Evolutionary conservation across 2,113 vertebrate genomes (phyloP).

Genomic region (Malurus melanocephalus): DNA sequence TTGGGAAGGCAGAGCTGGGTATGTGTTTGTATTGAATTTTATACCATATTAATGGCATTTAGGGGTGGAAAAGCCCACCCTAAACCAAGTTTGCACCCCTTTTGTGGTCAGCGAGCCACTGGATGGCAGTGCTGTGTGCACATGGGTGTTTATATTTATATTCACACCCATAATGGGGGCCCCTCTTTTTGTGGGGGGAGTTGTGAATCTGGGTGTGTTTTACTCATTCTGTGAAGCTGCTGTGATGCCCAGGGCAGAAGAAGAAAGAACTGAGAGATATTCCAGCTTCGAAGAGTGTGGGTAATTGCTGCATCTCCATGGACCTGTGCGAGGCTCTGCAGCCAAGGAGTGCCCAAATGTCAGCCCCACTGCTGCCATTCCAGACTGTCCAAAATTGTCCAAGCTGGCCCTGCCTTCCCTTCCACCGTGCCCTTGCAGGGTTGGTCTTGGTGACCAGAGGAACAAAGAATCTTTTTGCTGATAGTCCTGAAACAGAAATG

Average conservation of each 20-base stretch:
- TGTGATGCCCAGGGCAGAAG: not conserved
- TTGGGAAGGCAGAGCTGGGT: not conserved
- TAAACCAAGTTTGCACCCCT: not conserved
- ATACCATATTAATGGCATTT: not conserved
- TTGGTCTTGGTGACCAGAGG: not conserved
- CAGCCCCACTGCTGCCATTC: accelerated
- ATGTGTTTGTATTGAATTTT: not conserved
- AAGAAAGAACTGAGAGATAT: not conserved
- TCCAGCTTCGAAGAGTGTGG: accelerated
- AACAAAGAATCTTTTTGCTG: not conserved
- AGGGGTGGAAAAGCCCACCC: not conserved
- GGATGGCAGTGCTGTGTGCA: constrained; percentile 56
- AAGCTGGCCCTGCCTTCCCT: not conserved
- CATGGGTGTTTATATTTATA: accelerated
- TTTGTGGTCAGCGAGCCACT: constrained; percentile 6
- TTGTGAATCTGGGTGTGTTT: not conserved
- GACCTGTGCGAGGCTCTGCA: accelerated
- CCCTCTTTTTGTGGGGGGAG: accelerated
- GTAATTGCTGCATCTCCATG: not conserved
- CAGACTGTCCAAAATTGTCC: not conserved
- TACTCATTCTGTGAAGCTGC: not conserved
- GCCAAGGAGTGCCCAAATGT: not conserved
- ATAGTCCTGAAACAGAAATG: not conserved
- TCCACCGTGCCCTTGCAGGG: not conserved
- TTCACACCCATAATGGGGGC: accelerated